These are phyloP conservation scores for Drosophila grimshawi DNA, from an alignment of 1,140 invertebrate species.

Conservation along the genomic window DNA sequence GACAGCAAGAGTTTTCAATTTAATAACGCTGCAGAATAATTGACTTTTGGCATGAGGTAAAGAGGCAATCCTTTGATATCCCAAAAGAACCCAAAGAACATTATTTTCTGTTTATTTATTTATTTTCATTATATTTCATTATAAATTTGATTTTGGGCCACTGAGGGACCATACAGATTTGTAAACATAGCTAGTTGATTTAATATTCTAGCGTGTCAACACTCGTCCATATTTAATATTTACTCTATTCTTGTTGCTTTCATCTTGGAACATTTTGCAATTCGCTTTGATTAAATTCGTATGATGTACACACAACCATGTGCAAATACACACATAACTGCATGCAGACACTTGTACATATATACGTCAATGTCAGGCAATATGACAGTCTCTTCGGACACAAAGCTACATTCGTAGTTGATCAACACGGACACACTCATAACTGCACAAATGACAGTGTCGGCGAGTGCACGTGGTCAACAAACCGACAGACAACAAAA, in stretches of 20 bases:
- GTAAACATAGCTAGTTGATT: neutral
- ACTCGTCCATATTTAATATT: neutral
- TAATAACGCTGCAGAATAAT: slow-evolving; percentile 37
- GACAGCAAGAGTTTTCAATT: slow-evolving; percentile 42
- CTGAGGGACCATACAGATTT: neutral
- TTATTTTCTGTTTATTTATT: neutral
- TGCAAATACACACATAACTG: neutral
- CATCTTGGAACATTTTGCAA: neutral
- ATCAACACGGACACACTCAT: too few species aligned
- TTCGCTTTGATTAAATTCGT: slow-evolving; percentile 8
- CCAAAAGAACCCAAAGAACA: neutral
- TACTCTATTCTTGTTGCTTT: neutral
- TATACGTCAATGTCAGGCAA: neutral
- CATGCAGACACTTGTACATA: neutral
- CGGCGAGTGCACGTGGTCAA: too few species aligned
- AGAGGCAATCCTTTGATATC: neutral
- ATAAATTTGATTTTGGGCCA: neutral
- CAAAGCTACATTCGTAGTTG: neutral
- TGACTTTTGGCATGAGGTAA: slow-evolving; percentile 31
- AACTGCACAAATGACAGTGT: too few species aligned
- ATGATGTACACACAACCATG: neutral
- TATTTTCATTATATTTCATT: neutral
- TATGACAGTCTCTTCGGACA: neutral
- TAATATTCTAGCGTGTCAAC: neutral
- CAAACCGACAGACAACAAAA: too few species aligned